Base-by-base conservation (phyloP, 2,797 vertebrate species). In the Arctocebus calabarensis region DNA sequence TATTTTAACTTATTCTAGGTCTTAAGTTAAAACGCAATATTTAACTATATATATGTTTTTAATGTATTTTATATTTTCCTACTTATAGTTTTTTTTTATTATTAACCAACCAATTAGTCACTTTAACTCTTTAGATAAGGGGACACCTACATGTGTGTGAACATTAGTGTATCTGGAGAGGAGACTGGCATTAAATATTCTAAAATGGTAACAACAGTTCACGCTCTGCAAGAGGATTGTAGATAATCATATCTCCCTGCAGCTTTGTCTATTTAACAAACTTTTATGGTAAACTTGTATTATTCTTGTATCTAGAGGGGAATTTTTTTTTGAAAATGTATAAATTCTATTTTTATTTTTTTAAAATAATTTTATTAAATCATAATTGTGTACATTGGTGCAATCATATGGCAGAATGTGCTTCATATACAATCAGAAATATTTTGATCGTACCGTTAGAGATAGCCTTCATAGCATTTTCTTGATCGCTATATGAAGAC, bases 11-110 rank as follows among this genome's bases (percentile, higher is more conserved):
- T 78, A 84, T 43, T 82, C 6, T 6, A 52, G 20, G 19, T 25
- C 62, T 89, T 52, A 75, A 37, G 77, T 64, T 64, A 74, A 70
- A 87, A 66, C 66, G 59, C 71, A 81, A 86, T 43, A 57, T 66
- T 82, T 73, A 52, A 81, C 20, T 34, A 6, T 3, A 14, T 3
- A 14, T 22, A 23, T 20, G 2, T 83, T 73, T 57, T 40, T 68
- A 37, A 37, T 84, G 17, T 40, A 27, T 64, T 84, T 68, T 13
- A 22, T 81, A n/a, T 82, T 82, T 94, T 22, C 57, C 11, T 13
- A 1, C 37, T 84, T 79, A 62, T 34, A 48, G 3, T 8, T 23
- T 84, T 88, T 77, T 90, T 40, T 40, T 40, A n/a, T n/a, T 14
- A 82, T 83, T 78, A 83, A 61, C 29, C 25, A 57, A 27, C 27